Base-by-base conservation (phyloP, 2,797 vertebrate genomes). In the Aplochiton taeniatus region DNA sequence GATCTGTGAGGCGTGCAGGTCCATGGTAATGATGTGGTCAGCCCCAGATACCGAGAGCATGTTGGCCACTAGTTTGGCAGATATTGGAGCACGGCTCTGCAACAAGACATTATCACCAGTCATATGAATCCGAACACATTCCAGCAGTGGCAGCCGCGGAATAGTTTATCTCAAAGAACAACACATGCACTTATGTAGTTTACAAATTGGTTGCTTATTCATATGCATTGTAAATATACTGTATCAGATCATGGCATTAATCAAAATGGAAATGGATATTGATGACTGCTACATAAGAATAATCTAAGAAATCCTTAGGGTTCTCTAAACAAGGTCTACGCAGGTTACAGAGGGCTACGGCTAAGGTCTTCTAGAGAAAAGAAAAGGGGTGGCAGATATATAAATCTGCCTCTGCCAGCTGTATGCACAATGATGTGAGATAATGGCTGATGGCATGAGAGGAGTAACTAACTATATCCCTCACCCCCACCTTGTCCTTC, bases 11-110 rank as follows among this genome's bases (percentile, higher is more conserved):
- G 98, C 98, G 47, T 99, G 97, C 61, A 99, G 87, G 79, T 99
- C 98, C 98, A 99, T 99, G 43, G 97, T 99, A 73, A 99, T 99
- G 51, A 98, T 99, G 69, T 99, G 97, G 88, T 99, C 97, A 0
- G 97, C 96, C 0, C 98, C 97, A 1, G 98, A 96, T 31, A 99
- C 98, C 0, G 98, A 99, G 19, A 99, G 82, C 97, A 99, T 99
- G 83, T 99, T 99, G 77, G 98, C 98, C 71, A 99, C 96, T 87
- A 99, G 77, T 82, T 99, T 99, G 84, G 98, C 98, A 75, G 98
- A 98, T 83, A 99, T 99, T 0, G 98, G 98, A 46, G 98, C 98
- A 13, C 98, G 95, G 84, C 95, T 97, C 97, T 99, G 86, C 67
- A 85, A 73, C 69, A 78, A 83, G 79, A 42, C 74, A 79, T 87